phyloP scores from a whole-genome alignment of 2,888 invertebrate genomes.

The Opisthograptis luteolata region DNA sequence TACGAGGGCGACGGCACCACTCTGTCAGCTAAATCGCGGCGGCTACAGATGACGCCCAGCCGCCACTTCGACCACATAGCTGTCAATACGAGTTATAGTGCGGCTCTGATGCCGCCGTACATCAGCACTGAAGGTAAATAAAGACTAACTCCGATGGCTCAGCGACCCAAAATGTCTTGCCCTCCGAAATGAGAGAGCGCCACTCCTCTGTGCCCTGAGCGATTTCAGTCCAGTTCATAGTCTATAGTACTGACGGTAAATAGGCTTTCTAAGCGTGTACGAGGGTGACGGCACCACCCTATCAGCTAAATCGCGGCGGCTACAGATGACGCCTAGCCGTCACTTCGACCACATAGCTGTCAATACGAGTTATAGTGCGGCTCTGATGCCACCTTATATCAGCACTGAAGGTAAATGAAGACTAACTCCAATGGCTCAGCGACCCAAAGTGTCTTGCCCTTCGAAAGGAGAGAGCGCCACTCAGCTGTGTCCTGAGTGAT shows the following conservation, averaged over 20 bases:
- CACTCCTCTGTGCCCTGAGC: too few species aligned
- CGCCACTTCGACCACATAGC: constrained; percentile 94
- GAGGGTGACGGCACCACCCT: constrained; percentile 90
- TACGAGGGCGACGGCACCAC: constrained; percentile 91
- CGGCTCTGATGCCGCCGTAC: constrained; percentile 94
- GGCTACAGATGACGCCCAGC: constrained; percentile 89
- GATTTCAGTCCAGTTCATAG: too few species aligned
- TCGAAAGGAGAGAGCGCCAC: too few species aligned
- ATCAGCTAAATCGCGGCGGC: constrained; percentile 88
- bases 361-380: constrained; percentile 93
- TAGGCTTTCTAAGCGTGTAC: constrained; percentile 91
- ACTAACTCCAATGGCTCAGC: too few species aligned
- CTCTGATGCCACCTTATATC: constrained; percentile 93
- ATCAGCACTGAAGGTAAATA: constrained; percentile 87
- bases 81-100: constrained; percentile 93
- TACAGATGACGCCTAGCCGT: constrained; percentile 89
- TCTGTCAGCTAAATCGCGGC: constrained; percentile 87
- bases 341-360: constrained; percentile 95
- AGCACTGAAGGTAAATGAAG: constrained; percentile 86
- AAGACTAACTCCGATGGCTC: too few species aligned
- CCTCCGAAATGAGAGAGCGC: too few species aligned
- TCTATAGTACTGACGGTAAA: too few species aligned
- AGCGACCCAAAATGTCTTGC: too few species aligned
- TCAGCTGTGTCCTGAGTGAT: too few species aligned
- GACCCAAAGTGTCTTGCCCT: too few species aligned